These are phyloP conservation scores for Corythornis madagascariensis DNA, from an alignment of 2,113 vertebrate species.

Conservation along the genomic window DNA sequence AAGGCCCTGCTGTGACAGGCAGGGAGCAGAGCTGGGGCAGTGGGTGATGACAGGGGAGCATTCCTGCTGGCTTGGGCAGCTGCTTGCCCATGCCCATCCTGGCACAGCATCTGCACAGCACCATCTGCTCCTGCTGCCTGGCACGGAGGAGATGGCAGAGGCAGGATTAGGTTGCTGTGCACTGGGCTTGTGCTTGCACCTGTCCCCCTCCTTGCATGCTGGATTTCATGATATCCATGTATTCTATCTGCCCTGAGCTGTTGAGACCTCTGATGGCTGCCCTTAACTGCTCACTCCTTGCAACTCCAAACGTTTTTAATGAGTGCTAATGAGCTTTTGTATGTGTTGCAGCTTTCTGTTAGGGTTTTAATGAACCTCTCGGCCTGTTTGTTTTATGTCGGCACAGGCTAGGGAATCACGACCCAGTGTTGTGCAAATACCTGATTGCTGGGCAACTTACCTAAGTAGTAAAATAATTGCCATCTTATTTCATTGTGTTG, in stretches of 20 bases:
- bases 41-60: neutral
- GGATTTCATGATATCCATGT: neutral
- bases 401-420: neutral
- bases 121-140: neutral
- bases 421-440: neutral
- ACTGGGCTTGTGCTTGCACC: neutral
- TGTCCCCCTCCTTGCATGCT: neutral
- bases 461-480: neutral
- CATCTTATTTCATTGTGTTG: neutral
- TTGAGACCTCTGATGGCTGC: neutral
- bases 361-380: neutral
- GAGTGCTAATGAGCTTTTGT: neutral
- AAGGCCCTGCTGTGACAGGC: neutral
- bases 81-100: neutral
- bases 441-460: neutral
- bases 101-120: neutral
- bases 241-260: neutral
- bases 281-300: neutral
- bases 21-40: neutral
- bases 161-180: neutral
- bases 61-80: neutral
- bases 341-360: neutral
- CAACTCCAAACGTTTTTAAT: neutral
- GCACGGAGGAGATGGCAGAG: rapidly evolving
- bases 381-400: neutral